These are phyloP conservation scores for Petromus typicus DNA, from an alignment of 2,113 vertebrate species.

Conservation along the genomic window DNA sequence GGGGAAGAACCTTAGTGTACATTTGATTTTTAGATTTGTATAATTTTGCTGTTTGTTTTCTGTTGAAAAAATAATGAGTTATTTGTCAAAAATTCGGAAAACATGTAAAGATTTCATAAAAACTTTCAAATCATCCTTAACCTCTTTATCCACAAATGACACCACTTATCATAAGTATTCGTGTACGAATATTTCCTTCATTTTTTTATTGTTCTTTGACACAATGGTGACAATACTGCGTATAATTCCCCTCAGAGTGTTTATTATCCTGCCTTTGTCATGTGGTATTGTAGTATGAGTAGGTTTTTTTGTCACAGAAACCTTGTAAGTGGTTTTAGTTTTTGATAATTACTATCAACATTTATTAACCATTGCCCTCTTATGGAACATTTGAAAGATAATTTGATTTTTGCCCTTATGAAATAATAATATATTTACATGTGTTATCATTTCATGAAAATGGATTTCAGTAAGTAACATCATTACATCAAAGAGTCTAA, in stretches of 20 bases:
- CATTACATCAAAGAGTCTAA: slow-evolving; percentile 38
- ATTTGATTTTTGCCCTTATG: slow-evolving; percentile 19
- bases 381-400: background rate
- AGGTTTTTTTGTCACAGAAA: slow-evolving; percentile 24
- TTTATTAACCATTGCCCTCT: slow-evolving; percentile 20
- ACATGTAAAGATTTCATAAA: background rate
- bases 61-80: background rate
- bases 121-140: background rate
- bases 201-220: background rate
- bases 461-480: slow-evolving; percentile 26
- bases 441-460: background rate
- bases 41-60: background rate
- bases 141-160: background rate
- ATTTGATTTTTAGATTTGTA: slow-evolving; percentile 42
- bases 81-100: slow-evolving; percentile 35
- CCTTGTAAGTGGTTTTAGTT: background rate
- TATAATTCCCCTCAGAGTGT: background rate
- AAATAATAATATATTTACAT: slow-evolving; percentile 44
- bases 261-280: background rate
- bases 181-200: background rate
- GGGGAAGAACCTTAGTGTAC: background rate
- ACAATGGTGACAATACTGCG: background rate
- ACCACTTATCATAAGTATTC: background rate
- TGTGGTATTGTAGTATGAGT: background rate
- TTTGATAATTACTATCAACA: background rate